A percentile compares a stretch with the other conserved stretches of the same genome.
These are phyloP conservation scores for Caranx melampygus DNA, from an alignment of 2,113 vertebrate genomes.

Conservation along the genomic window DNA sequence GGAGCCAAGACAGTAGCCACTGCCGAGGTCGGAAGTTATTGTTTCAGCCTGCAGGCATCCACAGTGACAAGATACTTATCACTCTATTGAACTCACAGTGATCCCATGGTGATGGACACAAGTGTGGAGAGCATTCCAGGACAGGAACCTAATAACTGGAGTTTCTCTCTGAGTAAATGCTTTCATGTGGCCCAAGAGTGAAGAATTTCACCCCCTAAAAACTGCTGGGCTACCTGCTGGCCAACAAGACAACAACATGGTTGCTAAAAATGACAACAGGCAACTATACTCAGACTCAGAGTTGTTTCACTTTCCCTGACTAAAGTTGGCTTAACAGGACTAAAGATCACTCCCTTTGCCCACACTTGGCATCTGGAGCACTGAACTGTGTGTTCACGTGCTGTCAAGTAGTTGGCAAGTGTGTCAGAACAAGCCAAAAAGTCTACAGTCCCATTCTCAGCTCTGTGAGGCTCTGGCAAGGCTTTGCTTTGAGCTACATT, in stretches of 20 bases:
- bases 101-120: slow-evolving; percentile 17
- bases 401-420: not conserved
- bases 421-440: not conserved
- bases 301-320: not conserved
- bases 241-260: slow-evolving; percentile 14
- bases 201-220: slow-evolving; percentile 15
- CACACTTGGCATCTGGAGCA: not conserved
- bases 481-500: not conserved
- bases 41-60: slow-evolving; percentile 67
- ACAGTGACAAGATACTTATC: slow-evolving; percentile 54
- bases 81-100: slow-evolving; percentile 38
- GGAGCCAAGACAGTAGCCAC: slow-evolving; percentile 67
- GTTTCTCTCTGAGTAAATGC: slow-evolving; percentile 1
- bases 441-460: not conserved
- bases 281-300: not conserved
- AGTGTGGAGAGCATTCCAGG: slow-evolving; percentile 21
- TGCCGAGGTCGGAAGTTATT: slow-evolving; percentile 78
- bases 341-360: not conserved
- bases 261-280: not conserved
- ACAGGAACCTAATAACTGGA: slow-evolving; percentile 22
- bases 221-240: not conserved
- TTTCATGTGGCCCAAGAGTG: not conserved
- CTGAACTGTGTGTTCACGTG: not conserved
- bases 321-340: not conserved
- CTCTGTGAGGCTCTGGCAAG: not conserved